Conservation (phyloP, 2,797 vertebrate species). For the Gastrophryne carolinensis region DNA sequence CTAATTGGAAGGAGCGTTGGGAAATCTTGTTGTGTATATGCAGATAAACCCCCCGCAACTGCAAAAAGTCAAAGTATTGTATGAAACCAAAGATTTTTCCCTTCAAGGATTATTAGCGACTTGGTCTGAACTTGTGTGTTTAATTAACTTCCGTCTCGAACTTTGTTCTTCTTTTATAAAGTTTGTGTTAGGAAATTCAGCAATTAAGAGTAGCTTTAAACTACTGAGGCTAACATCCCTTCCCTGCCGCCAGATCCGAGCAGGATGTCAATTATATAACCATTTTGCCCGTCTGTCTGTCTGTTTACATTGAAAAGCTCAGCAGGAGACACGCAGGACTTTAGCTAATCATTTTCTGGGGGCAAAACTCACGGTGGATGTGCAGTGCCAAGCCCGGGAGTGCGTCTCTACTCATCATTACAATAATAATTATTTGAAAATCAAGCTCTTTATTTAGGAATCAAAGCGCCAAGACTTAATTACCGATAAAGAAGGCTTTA, state of each 20-base stretch:
- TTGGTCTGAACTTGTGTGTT: too few species aligned
- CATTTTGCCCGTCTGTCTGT: background rate
- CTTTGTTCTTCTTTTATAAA: background rate
- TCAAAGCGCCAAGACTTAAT: conserved; percentile 16
- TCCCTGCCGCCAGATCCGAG: background rate
- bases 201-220: background rate
- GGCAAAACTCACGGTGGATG: background rate
- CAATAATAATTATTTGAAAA: conserved; percentile 17
- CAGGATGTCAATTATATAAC: conserved; percentile 4
- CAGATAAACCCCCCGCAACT: too few species aligned
- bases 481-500: background rate
- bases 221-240: background rate
- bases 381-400: background rate
- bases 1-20: too few species aligned
- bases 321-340: background rate
- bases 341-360: conserved; percentile 16
- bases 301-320: background rate
- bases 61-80: too few species aligned
- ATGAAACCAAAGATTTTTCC: too few species aligned
- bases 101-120: background rate
- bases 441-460: conserved; percentile 1
- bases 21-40: too few species aligned
- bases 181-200: background rate
- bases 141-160: background rate
- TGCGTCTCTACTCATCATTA: background rate